Evolutionary conservation across 2,113 vertebrate genomes (phyloP).

Genomic region (Xiphias gladius): DNA sequence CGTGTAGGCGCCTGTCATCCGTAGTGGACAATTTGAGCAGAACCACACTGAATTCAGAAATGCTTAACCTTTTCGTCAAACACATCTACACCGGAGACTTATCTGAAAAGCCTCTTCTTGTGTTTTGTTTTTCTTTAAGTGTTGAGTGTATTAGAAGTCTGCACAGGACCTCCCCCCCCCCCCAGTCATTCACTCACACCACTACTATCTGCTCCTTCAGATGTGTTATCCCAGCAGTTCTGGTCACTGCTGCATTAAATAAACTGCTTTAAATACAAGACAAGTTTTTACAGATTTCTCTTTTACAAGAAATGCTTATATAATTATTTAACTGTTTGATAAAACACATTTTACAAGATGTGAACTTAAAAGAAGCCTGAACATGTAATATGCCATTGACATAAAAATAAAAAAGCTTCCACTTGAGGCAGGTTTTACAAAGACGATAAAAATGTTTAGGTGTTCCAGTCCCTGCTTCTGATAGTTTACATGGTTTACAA

Average conservation of each 20-base stretch:
- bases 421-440: neutral
- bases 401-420: neutral
- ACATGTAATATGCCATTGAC: neutral
- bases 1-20: constrained; percentile 5
- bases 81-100: neutral
- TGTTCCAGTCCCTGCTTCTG: neutral
- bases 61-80: neutral
- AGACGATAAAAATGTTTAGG: neutral
- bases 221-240: neutral
- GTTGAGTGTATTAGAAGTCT: neutral
- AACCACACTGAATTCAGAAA: constrained; percentile 13
- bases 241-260: neutral
- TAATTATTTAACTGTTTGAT: neutral
- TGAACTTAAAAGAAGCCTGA: neutral
- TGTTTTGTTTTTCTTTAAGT: neutral
- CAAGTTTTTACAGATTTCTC: neutral
- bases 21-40: constrained; percentile 5
- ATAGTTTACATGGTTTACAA: neutral
- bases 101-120: neutral
- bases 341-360: neutral
- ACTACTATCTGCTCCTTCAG: neutral
- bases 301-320: neutral
- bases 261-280: too few species aligned
- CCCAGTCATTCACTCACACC: too few species aligned
- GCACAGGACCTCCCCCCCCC: constrained; percentile 19